phyloP scores from a whole-genome alignment of 2,797 vertebrate species.

The Sebastes trivittatus region DNA sequence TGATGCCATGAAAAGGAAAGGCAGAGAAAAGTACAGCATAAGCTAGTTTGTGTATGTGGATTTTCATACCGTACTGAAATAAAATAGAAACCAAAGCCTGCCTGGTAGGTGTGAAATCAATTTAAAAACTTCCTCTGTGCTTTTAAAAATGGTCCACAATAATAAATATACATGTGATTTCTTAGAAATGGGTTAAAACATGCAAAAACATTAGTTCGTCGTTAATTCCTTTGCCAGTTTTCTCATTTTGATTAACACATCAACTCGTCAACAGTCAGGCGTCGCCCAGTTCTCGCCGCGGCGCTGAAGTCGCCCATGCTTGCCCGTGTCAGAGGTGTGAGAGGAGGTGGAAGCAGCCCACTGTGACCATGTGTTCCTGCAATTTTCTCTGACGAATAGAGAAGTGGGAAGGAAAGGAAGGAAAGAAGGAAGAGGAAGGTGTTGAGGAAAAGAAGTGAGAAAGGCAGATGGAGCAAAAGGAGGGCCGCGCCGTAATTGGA shows the following conservation, averaged over 20 bases:
- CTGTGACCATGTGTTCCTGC: conserved; percentile 75
- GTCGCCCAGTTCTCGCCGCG: neutral
- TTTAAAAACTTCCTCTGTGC: neutral
- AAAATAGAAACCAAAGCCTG: neutral
- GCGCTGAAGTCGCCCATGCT: conserved; percentile 26
- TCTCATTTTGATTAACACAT: neutral
- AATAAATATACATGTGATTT: neutral
- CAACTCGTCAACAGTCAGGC: neutral
- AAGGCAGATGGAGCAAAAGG: conserved; percentile 63
- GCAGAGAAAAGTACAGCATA: neutral
- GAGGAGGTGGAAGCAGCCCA: conserved; percentile 69
- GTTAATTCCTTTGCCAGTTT: neutral
- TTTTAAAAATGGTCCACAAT: neutral
- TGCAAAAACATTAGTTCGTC: neutral
- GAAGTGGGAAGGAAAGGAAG: conserved; percentile 44
- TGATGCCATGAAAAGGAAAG: neutral
- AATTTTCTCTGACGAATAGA: conserved; percentile 62
- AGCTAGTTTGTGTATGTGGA: neutral
- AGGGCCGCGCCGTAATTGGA: conserved; percentile 49
- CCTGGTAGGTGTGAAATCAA: neutral
- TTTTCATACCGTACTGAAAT: neutral
- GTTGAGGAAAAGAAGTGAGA: conserved; percentile 67
- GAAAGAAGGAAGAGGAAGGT: conserved; percentile 61
- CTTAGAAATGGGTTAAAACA: neutral
- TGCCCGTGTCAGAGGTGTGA: conserved; percentile 64